Percentiles rank a stretch among this genome's conserved stretches.
Evolutionary conservation across 2,888 invertebrate genomes (phyloP).

Genomic region (Rosalia funebris): DNA sequence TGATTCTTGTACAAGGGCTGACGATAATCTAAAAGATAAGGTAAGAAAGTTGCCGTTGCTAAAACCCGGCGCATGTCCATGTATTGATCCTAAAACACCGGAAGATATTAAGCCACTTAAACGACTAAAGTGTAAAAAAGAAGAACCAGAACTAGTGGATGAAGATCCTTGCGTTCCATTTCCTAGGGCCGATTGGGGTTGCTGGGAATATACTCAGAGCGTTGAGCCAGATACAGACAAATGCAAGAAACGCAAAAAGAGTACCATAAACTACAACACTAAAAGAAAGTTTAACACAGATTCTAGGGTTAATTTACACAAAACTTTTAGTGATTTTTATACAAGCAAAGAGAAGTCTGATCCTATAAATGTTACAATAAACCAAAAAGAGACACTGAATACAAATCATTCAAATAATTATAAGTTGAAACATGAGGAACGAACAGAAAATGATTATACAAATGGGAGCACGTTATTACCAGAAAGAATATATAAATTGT

Average conservation of each 20-base stretch:
- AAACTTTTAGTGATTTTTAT: too few relatives aligned
- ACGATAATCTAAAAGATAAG: constrained; percentile 30
- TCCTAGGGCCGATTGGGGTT: constrained; percentile 48
- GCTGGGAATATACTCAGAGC: constrained; percentile 45
- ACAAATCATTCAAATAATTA: too few relatives aligned
- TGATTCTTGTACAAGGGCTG: constrained; percentile 34
- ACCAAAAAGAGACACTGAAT: too few relatives aligned
- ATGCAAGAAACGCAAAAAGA: constrained; percentile 24
- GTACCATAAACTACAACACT: constrained; percentile 8
- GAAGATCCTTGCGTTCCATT: constrained; percentile 33
- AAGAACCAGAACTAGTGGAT: constrained; percentile 24
- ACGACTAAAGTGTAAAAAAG: constrained; percentile 42
- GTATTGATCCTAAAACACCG: constrained; percentile 41
- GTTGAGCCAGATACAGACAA: constrained; percentile 29
- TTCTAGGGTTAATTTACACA: not conserved
- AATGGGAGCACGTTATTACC: not conserved
- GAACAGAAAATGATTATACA: not conserved
- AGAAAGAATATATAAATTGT: not conserved
- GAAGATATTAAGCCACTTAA: constrained; percentile 39
- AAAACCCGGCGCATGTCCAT: constrained; percentile 47
- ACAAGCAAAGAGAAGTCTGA: too few relatives aligned
- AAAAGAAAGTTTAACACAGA: constrained; percentile 31
- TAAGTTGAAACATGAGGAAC: too few relatives aligned
- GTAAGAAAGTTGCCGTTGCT: constrained; percentile 41
- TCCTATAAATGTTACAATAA: too few relatives aligned